phyloP scores from a whole-genome alignment of 2,113 vertebrate genomes.

The Ictalurus furcatus region DNA sequence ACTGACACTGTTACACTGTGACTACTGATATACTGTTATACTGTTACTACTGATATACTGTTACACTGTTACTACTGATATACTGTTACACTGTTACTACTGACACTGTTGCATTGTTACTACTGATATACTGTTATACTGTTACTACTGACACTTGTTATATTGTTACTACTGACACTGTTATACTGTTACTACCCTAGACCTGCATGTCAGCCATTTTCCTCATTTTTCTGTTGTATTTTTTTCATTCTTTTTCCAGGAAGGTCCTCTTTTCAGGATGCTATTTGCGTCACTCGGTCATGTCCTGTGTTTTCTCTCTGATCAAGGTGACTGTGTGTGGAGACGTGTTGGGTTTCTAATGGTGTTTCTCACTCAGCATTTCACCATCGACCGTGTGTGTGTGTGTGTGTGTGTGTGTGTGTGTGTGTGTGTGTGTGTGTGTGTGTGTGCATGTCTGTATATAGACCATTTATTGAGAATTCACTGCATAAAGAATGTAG shows the following conservation, averaged over 20 bases:
- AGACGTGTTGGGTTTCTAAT: constrained; percentile 54
- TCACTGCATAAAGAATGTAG: not conserved
- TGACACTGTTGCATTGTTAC: too few species aligned
- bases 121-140: too few species aligned
- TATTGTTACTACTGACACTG: too few species aligned
- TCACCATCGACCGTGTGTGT: not conserved
- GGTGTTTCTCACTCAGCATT: constrained; percentile 38
- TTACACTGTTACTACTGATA: too few species aligned
- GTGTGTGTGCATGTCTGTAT: not conserved
- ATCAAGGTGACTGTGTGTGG: constrained; percentile 47
- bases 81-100: too few species aligned
- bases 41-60: too few species aligned
- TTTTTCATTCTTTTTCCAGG: constrained; percentile 37
- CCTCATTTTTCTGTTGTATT: not conserved
- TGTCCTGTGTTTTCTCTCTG: constrained; percentile 40
- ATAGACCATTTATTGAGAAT: not conserved
- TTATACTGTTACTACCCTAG: not conserved
- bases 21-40: too few species aligned
- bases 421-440: not conserved
- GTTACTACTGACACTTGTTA: too few species aligned
- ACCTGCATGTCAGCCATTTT: not conserved
- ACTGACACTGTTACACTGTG: too few species aligned
- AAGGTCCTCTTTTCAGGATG: constrained; percentile 39
- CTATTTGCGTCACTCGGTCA: constrained; percentile 44
- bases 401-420: not conserved